Evolutionary conservation across 2,888 invertebrate species (phyloP).

Genomic region (Pterobdella sp.): DNA sequence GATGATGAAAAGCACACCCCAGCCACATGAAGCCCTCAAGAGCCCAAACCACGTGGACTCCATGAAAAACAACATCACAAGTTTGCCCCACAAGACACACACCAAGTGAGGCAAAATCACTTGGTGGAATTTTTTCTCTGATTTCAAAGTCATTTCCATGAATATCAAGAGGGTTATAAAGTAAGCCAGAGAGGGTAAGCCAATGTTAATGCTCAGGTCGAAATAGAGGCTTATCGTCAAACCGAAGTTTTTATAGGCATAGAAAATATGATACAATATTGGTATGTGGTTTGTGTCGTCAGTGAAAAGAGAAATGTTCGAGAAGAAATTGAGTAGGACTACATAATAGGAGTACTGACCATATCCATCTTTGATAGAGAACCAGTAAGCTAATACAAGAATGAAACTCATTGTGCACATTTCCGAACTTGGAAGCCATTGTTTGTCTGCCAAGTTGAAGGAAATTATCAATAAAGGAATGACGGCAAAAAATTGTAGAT

Average conservation of each 20-base stretch:
- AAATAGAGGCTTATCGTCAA: conserved; percentile 41
- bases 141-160: conserved; percentile 66
- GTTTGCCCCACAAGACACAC: conserved; percentile 77
- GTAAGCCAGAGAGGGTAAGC: conserved; percentile 45
- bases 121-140: conserved; percentile 74
- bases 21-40: conserved; percentile 44
- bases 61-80: conserved; percentile 69
- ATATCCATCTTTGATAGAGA: conserved; percentile 46
- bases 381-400: conserved; percentile 44
- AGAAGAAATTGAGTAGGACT: conserved; percentile 52
- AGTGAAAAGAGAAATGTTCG: conserved; percentile 65
- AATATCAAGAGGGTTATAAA: conserved; percentile 70
- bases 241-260: conserved; percentile 41
- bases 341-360: conserved; percentile 44
- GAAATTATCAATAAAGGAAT: conserved; percentile 67
- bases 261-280: conserved; percentile 39
- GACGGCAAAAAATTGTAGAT: conserved; percentile 69
- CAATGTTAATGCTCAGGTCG: conserved; percentile 44
- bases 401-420: conserved; percentile 58
- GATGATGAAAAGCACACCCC: conserved; percentile 43
- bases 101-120: conserved; percentile 77
- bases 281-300: conserved; percentile 43
- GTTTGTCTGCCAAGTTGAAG: conserved; percentile 69
- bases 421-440: conserved; percentile 77
- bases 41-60: conserved; percentile 61